Conservation (phyloP, 1,140 invertebrate species). For the Eciton burchellii region DNA sequence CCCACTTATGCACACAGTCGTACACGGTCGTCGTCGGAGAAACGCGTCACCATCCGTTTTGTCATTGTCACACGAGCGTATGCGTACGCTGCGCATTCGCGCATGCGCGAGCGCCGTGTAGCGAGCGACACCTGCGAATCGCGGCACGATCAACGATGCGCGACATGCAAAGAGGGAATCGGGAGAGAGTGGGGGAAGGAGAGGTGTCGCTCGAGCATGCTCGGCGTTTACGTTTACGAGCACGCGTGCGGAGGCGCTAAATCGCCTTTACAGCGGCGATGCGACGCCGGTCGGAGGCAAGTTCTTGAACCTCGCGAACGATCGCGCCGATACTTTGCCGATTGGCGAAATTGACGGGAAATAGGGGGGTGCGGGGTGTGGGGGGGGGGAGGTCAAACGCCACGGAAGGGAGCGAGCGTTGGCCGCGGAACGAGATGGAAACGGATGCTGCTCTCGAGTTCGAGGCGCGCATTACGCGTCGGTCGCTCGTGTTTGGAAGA, state of each 20-base stretch:
- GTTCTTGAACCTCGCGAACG: slow-evolving; percentile 22
- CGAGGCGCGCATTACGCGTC: no score
- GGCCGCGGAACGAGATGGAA: no score
- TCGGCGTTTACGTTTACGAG: slow-evolving; percentile 20
- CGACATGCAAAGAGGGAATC: not conserved
- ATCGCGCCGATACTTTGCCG: slow-evolving; percentile 2
- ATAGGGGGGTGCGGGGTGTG: no score
- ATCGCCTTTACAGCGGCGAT: slow-evolving; percentile 21
- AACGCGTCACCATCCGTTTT: slow-evolving; percentile 67
- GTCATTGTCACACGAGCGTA: slow-evolving; percentile 60
- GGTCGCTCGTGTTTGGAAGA: not conserved
- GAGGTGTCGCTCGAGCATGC: slow-evolving; percentile 7
- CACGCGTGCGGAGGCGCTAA: slow-evolving; percentile 28
- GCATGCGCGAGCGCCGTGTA: slow-evolving; percentile 32
- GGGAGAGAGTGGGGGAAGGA: no score
- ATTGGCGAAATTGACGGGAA: slow-evolving; percentile 30
- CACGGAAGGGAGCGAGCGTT: no score
- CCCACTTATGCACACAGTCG: not conserved
- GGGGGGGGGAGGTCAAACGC: no score
- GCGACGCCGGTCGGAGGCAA: not conserved
- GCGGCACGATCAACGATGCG: slow-evolving; percentile 21
- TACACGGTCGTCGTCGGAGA: no score
- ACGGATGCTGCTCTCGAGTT: no score
- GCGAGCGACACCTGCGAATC: slow-evolving; percentile 67
- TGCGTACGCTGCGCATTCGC: slow-evolving; percentile 1